A percentile compares a stretch with the other conserved stretches of the same genome.
phyloP scores from a whole-genome alignment of 2,888 invertebrate genomes.

The Tiliacea citrago region DNA sequence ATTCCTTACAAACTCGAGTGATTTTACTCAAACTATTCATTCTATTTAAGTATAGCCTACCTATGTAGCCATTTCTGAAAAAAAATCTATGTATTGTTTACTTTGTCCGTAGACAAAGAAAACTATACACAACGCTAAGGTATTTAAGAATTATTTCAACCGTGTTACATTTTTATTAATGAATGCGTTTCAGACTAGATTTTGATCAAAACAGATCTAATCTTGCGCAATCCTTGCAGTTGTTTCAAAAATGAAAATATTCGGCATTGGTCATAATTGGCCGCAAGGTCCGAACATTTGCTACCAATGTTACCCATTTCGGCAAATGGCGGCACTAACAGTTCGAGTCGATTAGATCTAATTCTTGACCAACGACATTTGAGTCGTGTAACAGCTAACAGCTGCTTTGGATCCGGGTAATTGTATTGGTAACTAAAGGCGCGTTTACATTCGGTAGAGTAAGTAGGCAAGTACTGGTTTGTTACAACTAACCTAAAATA shows the following conservation, averaged over 20 bases:
- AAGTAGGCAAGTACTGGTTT: slow-evolving; percentile 25
- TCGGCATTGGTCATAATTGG: slow-evolving; percentile 55
- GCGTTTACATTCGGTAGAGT: slow-evolving; percentile 40
- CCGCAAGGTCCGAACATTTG: slow-evolving; percentile 52
- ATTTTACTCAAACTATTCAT: neutral
- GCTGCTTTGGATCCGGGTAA: slow-evolving; percentile 57
- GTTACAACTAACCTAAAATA: neutral
- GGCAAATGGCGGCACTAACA: slow-evolving; percentile 59
- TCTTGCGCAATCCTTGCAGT: slow-evolving; percentile 40
- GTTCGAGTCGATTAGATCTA: slow-evolving; percentile 67
- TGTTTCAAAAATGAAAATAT: slow-evolving; percentile 58
- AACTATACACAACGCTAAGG: neutral
- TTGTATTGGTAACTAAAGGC: slow-evolving; percentile 49
- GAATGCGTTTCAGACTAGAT: slow-evolving; percentile 29
- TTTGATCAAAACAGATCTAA: slow-evolving; percentile 46
- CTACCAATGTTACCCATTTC: slow-evolving; percentile 47
- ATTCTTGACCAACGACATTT: slow-evolving; percentile 69
- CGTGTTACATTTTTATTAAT: slow-evolving; percentile 12
- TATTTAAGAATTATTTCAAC: slow-evolving; percentile 16
- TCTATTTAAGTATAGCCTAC: neutral
- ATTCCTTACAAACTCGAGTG: neutral
- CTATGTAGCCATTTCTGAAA: neutral
- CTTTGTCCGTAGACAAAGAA: slow-evolving; percentile 19
- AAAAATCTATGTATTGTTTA: slow-evolving; percentile 2
- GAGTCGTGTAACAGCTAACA: slow-evolving; percentile 59